Base-by-base conservation (phyloP, 1,140 invertebrate genomes). In the Drosophila ficusphila region DNA sequence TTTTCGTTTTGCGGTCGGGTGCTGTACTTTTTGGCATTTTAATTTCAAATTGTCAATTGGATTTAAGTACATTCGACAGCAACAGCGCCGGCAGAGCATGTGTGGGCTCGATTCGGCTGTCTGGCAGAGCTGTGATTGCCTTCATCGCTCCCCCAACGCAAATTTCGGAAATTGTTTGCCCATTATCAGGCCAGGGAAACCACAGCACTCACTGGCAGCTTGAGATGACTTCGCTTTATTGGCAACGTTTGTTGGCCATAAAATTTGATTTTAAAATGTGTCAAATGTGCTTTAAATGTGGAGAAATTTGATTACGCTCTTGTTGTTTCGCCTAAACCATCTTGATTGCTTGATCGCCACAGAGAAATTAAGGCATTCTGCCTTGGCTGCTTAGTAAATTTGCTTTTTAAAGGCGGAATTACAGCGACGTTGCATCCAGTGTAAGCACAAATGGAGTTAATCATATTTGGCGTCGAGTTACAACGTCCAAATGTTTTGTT, bases 11-110 rank as follows among this genome's bases (percentile, higher is more conserved):
- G 76, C 60, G 70, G 70, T 72, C 71, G 56, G 74, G 39, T 38
- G 31, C 33, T 79, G 76, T 79, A 79, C 85, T 89, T 82, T 89
- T 89, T 69, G 78, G 79, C 83, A 89, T 89, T 89, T 89, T 89
- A 89, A 89, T 89, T 89, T 89, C 64, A 89, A 89, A 89, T 89
- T 89, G 85, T 89, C 85, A 89, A 89, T 89, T 89, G 83, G 79
- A 79, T 83, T 89, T 89, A 89, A 79, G 85, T 67, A 88, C 77
- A 52, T 60, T 88, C 53, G 78, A 82, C 64, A 75, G 64, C 68
- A 73, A 69, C 73, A 76, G 54, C 72, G 51, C 48, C 82, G 76
- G 19, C 34, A 68, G 34, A 44, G 33, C 16, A 19, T 34, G 39
- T 42, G 11, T 21, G 36, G 36, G 33, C 42, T 52, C 29, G 21